Conservation (phyloP, 2,797 vertebrate genomes). For the Gorsachius magnificus region DNA sequence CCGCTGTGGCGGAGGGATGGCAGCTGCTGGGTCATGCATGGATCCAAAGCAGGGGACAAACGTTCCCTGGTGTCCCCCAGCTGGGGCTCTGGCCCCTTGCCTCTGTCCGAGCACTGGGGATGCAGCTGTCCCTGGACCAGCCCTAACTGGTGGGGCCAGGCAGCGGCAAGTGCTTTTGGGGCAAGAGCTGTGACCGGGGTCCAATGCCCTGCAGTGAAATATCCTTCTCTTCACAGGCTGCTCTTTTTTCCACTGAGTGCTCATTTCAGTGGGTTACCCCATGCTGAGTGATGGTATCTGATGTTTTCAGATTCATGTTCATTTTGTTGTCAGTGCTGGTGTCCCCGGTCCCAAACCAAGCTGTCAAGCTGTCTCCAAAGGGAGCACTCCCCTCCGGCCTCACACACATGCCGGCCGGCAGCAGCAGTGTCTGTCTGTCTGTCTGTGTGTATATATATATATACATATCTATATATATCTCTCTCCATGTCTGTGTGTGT, state of each 20-base stretch:
- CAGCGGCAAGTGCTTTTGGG: not conserved
- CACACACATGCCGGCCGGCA: not conserved
- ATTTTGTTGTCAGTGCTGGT: constrained; percentile 72
- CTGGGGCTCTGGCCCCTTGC: not conserved
- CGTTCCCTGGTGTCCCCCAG: not conserved
- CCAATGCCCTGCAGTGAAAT: constrained; percentile 19
- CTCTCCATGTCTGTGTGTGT: constrained; percentile 36
- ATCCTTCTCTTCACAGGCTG: constrained; percentile 66
- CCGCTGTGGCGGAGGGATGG: not conserved
- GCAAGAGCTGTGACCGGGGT: rapidly evolving
- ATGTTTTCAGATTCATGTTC: constrained; percentile 65
- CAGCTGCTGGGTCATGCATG: not conserved
- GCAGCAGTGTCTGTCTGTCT: constrained; percentile 57
- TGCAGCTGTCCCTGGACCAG: not conserved
- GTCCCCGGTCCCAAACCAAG: constrained; percentile 48
- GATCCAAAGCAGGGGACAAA: not conserved
- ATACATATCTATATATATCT: not conserved
- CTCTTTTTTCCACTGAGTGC: constrained; percentile 18
- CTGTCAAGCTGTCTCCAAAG: constrained; percentile 48
- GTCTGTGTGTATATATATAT: not conserved
- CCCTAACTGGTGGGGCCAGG: not conserved
- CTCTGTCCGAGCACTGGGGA: not conserved
- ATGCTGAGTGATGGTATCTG: constrained; percentile 55
- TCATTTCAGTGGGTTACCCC: constrained; percentile 54
- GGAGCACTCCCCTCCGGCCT: constrained; percentile 30